Evolutionary conservation across 1,140 invertebrate species (phyloP).

Genomic region (Bombus affinis): DNA sequence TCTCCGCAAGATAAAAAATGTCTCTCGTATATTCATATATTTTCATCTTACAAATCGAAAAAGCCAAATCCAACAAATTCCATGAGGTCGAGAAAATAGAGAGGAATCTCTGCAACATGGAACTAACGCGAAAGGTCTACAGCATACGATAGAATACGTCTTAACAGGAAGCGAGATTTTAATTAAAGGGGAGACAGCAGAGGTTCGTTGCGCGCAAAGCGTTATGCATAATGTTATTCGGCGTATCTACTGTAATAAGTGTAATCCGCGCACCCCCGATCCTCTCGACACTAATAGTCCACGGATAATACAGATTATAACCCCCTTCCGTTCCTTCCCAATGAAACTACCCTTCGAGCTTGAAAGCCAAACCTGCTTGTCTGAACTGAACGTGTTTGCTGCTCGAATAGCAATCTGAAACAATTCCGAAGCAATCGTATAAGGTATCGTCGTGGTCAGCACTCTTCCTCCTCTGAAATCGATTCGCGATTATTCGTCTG

Average conservation of each 20-base stretch:
- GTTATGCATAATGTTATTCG: constrained; percentile 76
- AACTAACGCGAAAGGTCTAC: not conserved
- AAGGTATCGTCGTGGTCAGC: constrained; percentile 73
- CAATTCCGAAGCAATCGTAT: constrained; percentile 76
- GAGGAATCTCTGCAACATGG: not conserved
- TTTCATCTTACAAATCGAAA: too few relatives aligned
- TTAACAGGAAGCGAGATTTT: constrained; percentile 41
- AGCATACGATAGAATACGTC: not conserved
- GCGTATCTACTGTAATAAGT: constrained; percentile 76
- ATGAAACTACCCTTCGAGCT: constrained; percentile 56
- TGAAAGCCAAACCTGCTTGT: constrained; percentile 53
- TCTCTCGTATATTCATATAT: too few relatives aligned
- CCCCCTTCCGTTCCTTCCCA: constrained; percentile 58
- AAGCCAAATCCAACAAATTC: too few relatives aligned
- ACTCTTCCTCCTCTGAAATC: constrained; percentile 66
- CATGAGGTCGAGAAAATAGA: not conserved
- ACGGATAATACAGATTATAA: constrained; percentile 80
- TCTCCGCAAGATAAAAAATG: too few relatives aligned
- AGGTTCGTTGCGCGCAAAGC: constrained; percentile 53
- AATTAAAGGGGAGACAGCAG: constrained; percentile 56
- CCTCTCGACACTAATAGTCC: constrained; percentile 79
- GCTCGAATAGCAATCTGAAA: constrained; percentile 77
- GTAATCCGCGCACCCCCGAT: constrained; percentile 76
- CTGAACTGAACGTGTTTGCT: constrained; percentile 74
- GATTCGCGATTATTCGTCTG: constrained; percentile 63